Evolutionary conservation across 2,113 vertebrate genomes (phyloP).

Genomic region (Tragelaphus strepsiceros): DNA sequence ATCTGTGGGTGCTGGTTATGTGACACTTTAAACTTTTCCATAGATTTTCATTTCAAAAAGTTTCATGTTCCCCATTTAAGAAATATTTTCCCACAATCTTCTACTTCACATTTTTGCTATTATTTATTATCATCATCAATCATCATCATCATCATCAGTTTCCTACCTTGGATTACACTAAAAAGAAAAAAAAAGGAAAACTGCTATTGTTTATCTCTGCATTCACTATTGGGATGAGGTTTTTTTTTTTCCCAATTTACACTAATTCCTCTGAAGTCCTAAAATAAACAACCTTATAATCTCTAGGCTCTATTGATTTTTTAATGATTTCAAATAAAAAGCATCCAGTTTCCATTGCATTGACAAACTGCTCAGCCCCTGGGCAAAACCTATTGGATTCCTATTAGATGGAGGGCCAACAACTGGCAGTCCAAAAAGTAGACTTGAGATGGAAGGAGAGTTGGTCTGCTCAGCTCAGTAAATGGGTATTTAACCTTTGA

Average conservation of each 20-base stretch:
- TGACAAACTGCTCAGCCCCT: slow-evolving; percentile 71
- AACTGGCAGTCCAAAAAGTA: slow-evolving; percentile 58
- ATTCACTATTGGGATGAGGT: neutral
- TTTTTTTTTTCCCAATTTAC: slow-evolving; percentile 63
- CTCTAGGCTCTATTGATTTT: slow-evolving; percentile 75
- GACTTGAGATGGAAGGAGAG: neutral
- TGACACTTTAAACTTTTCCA: neutral
- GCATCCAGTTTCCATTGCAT: slow-evolving; percentile 66
- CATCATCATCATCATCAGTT: neutral
- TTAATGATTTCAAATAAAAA: slow-evolving; percentile 76
- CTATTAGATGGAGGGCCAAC: slow-evolving; percentile 54
- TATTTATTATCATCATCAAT: neutral
- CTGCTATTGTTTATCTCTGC: neutral
- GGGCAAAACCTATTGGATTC: slow-evolving; percentile 61
- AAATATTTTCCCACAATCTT: neutral
- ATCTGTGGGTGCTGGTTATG: neutral
- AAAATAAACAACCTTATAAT: slow-evolving; percentile 72
- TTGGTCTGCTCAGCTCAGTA: slow-evolving; percentile 21
- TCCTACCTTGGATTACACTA: neutral
- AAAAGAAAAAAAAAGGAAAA: slow-evolving; percentile 19
- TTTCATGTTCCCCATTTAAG: neutral
- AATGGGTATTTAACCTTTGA: slow-evolving; percentile 82
- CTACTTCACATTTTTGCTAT: neutral
- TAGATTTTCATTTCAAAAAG: neutral
- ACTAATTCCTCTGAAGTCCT: slow-evolving; percentile 57